A percentile compares a stretch with the other conserved stretches of the same genome.
Evolutionary conservation across 2,797 vertebrate species (phyloP).

Genomic region (Pachyuromys duprasi): DNA sequence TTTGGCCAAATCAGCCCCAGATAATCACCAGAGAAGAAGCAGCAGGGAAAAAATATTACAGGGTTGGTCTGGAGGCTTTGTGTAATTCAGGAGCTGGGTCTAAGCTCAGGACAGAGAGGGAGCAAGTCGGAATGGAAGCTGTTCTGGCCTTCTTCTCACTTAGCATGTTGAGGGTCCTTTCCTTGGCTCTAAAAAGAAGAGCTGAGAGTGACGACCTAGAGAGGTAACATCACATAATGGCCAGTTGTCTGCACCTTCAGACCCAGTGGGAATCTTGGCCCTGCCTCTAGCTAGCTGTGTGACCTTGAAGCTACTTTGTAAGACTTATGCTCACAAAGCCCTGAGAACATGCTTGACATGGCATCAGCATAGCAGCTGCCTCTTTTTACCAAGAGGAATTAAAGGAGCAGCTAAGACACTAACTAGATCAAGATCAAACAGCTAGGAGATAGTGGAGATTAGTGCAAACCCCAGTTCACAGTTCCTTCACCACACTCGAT

Average conservation of each 20-base stretch:
- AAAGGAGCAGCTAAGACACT: slow-evolving; percentile 12
- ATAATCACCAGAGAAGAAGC: slow-evolving; percentile 64
- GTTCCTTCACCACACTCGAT: background rate
- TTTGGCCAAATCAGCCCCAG: slow-evolving; percentile 75
- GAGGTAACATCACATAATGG: background rate
- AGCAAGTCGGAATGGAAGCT: background rate
- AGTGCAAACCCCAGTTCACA: background rate
- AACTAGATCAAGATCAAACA: background rate
- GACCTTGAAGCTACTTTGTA: background rate
- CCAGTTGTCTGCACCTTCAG: background rate
- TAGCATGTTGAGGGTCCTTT: background rate
- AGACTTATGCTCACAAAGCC: background rate
- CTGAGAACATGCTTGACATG: background rate
- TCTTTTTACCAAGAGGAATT: slow-evolving; percentile 13
- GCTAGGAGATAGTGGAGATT: background rate
- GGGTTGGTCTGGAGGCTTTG: slow-evolving; percentile 11
- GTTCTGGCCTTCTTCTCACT: background rate
- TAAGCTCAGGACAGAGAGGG: slow-evolving; percentile 17
- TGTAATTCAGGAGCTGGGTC: slow-evolving; percentile 3
- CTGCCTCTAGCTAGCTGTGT: background rate
- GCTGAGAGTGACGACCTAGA: background rate
- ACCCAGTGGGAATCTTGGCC: background rate
- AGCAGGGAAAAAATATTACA: background rate
- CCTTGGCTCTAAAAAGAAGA: background rate
- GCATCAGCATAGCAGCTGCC: background rate